A percentile compares a stretch with the other conserved stretches of the same genome.
phyloP scores from a whole-genome alignment of 2,888 invertebrate species.

The Petrophora chlorosata region DNA sequence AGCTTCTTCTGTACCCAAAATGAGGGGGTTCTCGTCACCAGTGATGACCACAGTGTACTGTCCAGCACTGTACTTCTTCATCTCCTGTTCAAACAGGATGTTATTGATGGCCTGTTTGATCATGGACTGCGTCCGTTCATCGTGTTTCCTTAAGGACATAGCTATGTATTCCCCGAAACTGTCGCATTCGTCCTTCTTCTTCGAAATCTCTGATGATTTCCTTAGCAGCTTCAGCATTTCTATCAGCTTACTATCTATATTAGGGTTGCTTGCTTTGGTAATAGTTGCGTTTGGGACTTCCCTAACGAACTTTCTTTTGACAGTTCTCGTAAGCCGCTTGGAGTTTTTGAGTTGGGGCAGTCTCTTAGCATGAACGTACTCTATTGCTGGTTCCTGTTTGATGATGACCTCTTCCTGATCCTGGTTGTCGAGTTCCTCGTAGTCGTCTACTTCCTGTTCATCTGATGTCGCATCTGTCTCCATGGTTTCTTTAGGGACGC shows the following conservation, averaged over 20 bases:
- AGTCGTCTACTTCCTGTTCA: slow-evolving; percentile 33
- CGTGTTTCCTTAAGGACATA: slow-evolving; percentile 70
- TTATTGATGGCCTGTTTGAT: slow-evolving; percentile 78
- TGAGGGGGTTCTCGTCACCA: slow-evolving; percentile 64
- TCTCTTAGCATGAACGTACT: slow-evolving; percentile 16
- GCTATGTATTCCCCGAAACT: slow-evolving; percentile 77
- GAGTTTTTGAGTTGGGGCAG: slow-evolving; percentile 12
- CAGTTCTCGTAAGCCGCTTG: slow-evolving; percentile 20
- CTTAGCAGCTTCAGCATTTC: slow-evolving; percentile 53
- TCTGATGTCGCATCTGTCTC: slow-evolving; percentile 18
- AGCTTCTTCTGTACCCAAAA: slow-evolving; percentile 49
- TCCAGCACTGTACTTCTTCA: slow-evolving; percentile 64
- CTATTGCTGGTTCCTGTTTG: slow-evolving; percentile 51
- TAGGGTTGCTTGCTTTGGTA: slow-evolving; percentile 19
- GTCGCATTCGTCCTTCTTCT: slow-evolving; percentile 74
- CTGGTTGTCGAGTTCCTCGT: slow-evolving; percentile 37
- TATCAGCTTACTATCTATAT: slow-evolving; percentile 48
- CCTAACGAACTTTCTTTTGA: slow-evolving; percentile 25
- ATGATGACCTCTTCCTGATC: slow-evolving; percentile 44
- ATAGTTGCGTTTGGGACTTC: slow-evolving; percentile 33
- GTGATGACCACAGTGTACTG: slow-evolving; percentile 58
- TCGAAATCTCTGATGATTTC: slow-evolving; percentile 49
- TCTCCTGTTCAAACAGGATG: slow-evolving; percentile 75
- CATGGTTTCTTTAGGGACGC: too few relatives aligned
- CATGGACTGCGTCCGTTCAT: slow-evolving; percentile 71